Conservation (phyloP, 2,888 invertebrate genomes). For the Apodemia hepburni region DNA sequence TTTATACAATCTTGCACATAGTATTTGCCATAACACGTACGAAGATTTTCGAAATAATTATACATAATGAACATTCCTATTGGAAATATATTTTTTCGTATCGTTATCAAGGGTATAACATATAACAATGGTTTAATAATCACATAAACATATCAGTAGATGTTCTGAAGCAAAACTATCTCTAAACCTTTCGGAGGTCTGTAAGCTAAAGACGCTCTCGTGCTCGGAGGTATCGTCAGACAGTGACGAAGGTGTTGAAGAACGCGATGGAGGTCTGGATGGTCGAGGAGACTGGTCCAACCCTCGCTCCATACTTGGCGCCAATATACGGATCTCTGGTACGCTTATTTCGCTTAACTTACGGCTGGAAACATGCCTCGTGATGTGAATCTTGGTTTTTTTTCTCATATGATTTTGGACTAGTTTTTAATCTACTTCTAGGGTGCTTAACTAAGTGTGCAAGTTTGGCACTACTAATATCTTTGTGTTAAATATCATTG, state of each 20-base stretch:
- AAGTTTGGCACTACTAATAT: background rate
- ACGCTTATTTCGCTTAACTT: slow-evolving; percentile 87
- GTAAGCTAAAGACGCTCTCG: slow-evolving; percentile 76
- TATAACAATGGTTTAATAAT: background rate
- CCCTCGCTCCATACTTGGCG: slow-evolving; percentile 90
- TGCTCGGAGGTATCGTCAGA: slow-evolving; percentile 51
- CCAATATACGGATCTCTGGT: slow-evolving; percentile 91
- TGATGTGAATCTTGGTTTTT: background rate
- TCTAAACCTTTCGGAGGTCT: slow-evolving; percentile 66
- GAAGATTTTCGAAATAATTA: background rate
- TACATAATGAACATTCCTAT: background rate
- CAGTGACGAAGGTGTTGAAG: slow-evolving; percentile 29
- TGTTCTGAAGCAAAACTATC: slow-evolving; percentile 22
- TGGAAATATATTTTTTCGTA: background rate
- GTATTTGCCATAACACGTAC: too few relatives aligned
- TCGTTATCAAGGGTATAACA: background rate
- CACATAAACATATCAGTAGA: slow-evolving; percentile 27
- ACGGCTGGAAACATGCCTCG: slow-evolving; percentile 74
- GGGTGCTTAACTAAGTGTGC: slow-evolving; percentile 3
- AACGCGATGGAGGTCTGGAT: slow-evolving; percentile 29
- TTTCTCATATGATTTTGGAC: slow-evolving; percentile 8
- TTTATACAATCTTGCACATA: too few relatives aligned
- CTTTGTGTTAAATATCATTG: background rate
- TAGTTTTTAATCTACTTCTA: slow-evolving; percentile 9
- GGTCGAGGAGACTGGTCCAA: slow-evolving; percentile 77